Evolutionary conservation across 1,140 invertebrate genomes (phyloP), one percentile per base, ranked within the genome.

Genomic region (Aphelenchoides fujianensis): DNA sequence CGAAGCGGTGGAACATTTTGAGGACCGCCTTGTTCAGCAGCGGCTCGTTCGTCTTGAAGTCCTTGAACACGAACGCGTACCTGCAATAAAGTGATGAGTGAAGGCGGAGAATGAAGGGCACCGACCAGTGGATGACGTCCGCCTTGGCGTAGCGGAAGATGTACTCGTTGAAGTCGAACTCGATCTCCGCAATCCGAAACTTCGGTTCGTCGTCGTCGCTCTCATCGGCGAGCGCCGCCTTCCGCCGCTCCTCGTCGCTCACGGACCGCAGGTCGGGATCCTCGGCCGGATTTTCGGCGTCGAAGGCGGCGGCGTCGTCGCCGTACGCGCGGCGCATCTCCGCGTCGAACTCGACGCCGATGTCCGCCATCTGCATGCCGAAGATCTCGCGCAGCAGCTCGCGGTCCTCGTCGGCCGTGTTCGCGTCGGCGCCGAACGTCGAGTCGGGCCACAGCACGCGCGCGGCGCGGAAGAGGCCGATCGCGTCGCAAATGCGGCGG

Each of bases 1-100:
- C 75, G 70, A 79, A 75, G 16, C 75, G 54, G 67, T 77, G 77
- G 35, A 77, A 66, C 30, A 77, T 27, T 63, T 77, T 77, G 9
- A 77, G 12, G 37, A 77, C 57, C 9, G 75, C 72, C 63, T 74
- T 62, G 32, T 77, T 77, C 3, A 77, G 28, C 41, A 79, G 71
- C 27, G 19, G n/a, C 19, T 37, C 23, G 34, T 77, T 77, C 16
- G 37, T 69, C 23, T 66, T 41, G 52, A 68, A 77, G 0, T 62
- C 69, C 31, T 76, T 80, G 19, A 77, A 53, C 23, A 37, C 19
- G 59, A 77, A 77, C 32, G 75, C 48, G 31, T 79, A 76, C n/a
- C n/a, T n/a, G n/a, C n/a, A n/a, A n/a, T n/a, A n/a, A n/a, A n/a
- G n/a, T n/a, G n/a, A n/a, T n/a, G n/a, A n/a, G n/a, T n/a, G n/a